A percentile compares a stretch with the other conserved stretches of the same genome.
Conservation (phyloP, 1,140 invertebrate species). For the Archegozetes longisetosus region DNA sequence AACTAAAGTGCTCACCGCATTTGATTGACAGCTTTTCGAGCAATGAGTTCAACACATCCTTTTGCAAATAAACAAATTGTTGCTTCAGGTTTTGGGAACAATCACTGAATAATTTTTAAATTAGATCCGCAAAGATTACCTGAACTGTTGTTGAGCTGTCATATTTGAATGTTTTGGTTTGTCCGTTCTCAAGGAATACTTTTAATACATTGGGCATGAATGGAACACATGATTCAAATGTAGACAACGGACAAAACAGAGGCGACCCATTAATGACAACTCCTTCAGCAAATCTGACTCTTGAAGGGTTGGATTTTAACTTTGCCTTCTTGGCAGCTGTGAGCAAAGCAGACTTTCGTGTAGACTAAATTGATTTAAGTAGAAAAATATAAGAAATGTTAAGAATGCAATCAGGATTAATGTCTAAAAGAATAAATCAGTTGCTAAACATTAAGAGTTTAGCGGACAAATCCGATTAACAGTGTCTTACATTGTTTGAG, state of each 20-base stretch:
- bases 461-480: not conserved
- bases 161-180: slow-evolving; percentile 92
- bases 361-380: slow-evolving; percentile 32
- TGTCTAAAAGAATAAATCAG: not conserved
- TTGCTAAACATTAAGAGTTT: slow-evolving; percentile 4
- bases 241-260: slow-evolving; percentile 42
- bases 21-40: slow-evolving; percentile 67
- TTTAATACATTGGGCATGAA: slow-evolving; percentile 83
- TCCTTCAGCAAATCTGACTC: slow-evolving; percentile 70
- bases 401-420: not conserved
- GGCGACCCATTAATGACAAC: slow-evolving; percentile 64
- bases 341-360: slow-evolving; percentile 59
- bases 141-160: slow-evolving; percentile 69
- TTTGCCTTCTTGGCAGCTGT: slow-evolving; percentile 70
- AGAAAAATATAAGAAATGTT: slow-evolving; percentile 11
- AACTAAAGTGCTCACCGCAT: slow-evolving; percentile 61
- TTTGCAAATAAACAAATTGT: no score
- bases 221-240: slow-evolving; percentile 58
- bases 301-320: slow-evolving; percentile 57
- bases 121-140: no score
- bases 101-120: no score
- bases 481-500: slow-evolving; percentile 42
- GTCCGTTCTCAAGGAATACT: slow-evolving; percentile 77
- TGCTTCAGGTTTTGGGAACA: no score
- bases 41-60: slow-evolving; percentile 65